These are phyloP conservation scores for Ramazzottius varieornatus DNA, from an alignment of 2,888 invertebrate species.

Conservation along the genomic window DNA sequence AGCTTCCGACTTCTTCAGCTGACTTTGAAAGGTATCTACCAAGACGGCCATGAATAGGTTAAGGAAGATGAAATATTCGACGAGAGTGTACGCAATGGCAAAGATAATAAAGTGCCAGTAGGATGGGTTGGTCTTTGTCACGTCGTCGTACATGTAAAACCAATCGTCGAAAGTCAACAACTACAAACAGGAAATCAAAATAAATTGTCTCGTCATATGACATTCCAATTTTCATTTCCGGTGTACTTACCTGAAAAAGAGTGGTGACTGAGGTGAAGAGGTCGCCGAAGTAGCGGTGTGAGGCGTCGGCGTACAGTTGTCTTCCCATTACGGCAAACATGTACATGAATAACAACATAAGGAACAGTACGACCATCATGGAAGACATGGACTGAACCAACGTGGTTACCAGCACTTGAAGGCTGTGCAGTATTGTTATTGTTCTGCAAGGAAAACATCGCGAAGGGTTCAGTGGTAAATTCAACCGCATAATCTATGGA, in stretches of 20 bases:
- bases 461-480: too few relatives aligned
- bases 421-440: background rate
- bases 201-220: background rate
- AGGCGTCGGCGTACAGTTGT: conserved; percentile 14
- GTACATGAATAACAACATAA: conserved; percentile 17
- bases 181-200: background rate
- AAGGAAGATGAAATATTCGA: conserved; percentile 18
- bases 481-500: background rate
- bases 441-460: background rate
- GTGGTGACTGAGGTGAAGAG: conserved; percentile 13
- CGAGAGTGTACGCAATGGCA: conserved; percentile 15
- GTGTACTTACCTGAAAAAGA: conserved; percentile 10
- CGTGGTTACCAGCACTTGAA: conserved; percentile 15
- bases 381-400: conserved; percentile 15
- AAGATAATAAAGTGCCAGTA: conserved; percentile 14
- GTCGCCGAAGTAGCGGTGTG: conserved; percentile 14
- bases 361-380: conserved; percentile 16
- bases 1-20: background rate
- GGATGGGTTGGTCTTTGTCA: conserved; percentile 6
- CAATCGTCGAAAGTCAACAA: conserved; percentile 15
- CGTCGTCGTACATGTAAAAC: conserved; percentile 13
- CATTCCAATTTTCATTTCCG: background rate
- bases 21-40: conserved; percentile 17
- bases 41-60: conserved; percentile 19
- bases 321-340: conserved; percentile 19